phyloP scores from a whole-genome alignment of 2,888 invertebrate species.

The Pardosa pseudoannulata region DNA sequence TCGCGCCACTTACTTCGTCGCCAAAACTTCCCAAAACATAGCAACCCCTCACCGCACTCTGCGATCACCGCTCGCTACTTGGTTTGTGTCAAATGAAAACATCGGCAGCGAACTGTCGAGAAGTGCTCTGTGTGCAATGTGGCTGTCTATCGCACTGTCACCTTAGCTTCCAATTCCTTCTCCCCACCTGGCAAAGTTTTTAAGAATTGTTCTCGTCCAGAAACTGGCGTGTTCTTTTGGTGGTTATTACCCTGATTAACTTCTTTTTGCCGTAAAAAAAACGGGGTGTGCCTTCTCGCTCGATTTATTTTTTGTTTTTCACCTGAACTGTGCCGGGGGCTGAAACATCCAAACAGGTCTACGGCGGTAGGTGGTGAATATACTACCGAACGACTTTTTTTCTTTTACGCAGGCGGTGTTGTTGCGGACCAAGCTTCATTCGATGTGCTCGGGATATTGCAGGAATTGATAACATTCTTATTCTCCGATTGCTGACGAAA shows the following conservation, averaged over 20 bases:
- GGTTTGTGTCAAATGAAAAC: slow-evolving; percentile 50
- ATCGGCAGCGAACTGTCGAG: too few relatives aligned
- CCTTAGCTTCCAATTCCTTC: too few relatives aligned
- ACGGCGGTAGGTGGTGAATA: slow-evolving; percentile 29
- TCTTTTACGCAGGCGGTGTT: not conserved
- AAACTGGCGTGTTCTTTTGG: not conserved
- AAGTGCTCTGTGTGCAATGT: too few relatives aligned
- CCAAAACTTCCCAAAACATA: slow-evolving; percentile 32
- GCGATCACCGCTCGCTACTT: slow-evolving; percentile 17
- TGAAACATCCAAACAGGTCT: slow-evolving; percentile 40
- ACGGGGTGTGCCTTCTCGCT: slow-evolving; percentile 46
- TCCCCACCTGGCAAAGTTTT: slow-evolving; percentile 1
- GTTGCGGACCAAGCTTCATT: not conserved
- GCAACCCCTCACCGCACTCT: slow-evolving; percentile 57
- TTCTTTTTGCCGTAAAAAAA: slow-evolving; percentile 14
- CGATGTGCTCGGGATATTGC: not conserved
- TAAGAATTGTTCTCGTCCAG: slow-evolving; percentile 11
- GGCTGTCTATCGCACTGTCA: too few relatives aligned
- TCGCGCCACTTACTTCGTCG: not conserved
- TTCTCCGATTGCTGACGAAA: too few relatives aligned
- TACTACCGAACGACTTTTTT: slow-evolving; percentile 31
- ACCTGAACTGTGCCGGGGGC: slow-evolving; percentile 34
- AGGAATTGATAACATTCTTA: too few relatives aligned
- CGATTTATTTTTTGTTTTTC: not conserved
- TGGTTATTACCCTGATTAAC: not conserved